Base-by-base conservation (phyloP, 2,888 invertebrate genomes). In the Rhorus exstirpatorius region DNA sequence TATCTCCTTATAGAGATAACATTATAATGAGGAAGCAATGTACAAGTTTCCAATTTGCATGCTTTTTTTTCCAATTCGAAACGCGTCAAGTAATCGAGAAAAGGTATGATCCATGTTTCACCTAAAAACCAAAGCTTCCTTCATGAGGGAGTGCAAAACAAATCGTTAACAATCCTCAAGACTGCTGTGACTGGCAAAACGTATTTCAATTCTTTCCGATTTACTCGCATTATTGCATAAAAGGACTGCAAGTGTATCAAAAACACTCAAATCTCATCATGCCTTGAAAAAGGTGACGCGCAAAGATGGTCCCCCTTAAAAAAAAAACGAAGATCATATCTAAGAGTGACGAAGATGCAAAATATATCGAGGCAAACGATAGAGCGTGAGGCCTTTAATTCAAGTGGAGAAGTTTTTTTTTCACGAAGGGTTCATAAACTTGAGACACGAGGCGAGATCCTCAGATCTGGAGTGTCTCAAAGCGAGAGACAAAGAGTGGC, bases 231-330 rank as follows among this genome's bases (percentile, higher is more conserved):
- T 41, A 1, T 6, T 19, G 12, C 17, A 38, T 17, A 35, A 31
- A 41, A 8, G 10, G 60, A 60, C 10, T 19, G 35, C 17, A 17
- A 19, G 60, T n/a, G 21, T 38, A 19, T 4, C 10, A n/a, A 89
- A 88, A 91, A 88, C 86, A 87, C 87, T 89, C 88, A 88, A 90
- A 91, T 89, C 87, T 88, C 87, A 77, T 84, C 76, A 8, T 41
- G 35, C 51, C 26, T 60, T 38, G 49, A 46, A 77, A 76, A 72
- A 61, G 63, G 78, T 75, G 77, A 68, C 71, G 67, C 55, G 35
- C 38, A 76, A 82, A 76, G 76, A 60, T 24, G 24, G 53, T 21
- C 17, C 17, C 10, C 58, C 19, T 24, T 35, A 14, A 44, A 44
- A 17, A n/a, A 19, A 60, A 17, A 60, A 31, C n/a, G 21, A 31